Base-by-base conservation (phyloP, 2,113 vertebrate species). In the Macquaria ambigua region DNA sequence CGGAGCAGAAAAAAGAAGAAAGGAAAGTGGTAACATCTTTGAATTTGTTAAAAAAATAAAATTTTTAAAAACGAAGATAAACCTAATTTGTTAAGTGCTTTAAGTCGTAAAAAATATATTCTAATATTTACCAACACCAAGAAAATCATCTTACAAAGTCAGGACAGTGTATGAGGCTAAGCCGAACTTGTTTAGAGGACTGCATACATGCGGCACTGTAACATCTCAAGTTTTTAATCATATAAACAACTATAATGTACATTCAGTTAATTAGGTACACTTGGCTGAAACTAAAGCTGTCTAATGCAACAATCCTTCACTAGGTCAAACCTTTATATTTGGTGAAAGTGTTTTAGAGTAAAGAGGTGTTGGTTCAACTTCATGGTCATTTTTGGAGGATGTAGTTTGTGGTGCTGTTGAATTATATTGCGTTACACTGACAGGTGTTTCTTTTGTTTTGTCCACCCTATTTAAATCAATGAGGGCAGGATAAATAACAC, bases 1-100 rank as follows among this genome's bases (percentile, higher is more conserved):
- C 52, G 20, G 74, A 59, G 73, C 61, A 85, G 31, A 70, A 72
- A 71, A 81, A 77, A 78, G 20, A 63, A 52, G 37, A 53, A 25
- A 39, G 16, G 12, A 63, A 69, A 62, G 74, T 25, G 25, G 4
- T 12, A 58, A 74, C 59, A 79, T 34, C 55, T 55, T 74, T 59
- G 14, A 43, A 11, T n/a, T 39, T 28, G n/a, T 61, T n/a, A n/a
- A n/a, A n/a, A n/a, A n/a, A n/a, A n/a, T n/a, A n/a, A n/a, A n/a
- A n/a, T n/a, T n/a, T n/a, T n/a, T n/a, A n/a, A n/a, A n/a, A n/a
- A n/a, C n/a, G n/a, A n/a, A n/a, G n/a, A n/a, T n/a, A n/a, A 73
- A 68, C 14, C 1, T 16, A 8, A 9, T 41, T 43, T 43, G 31
- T 41, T 0, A 28, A 73, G 6, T 5, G 37, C 11, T 76, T 70